phyloP scores from a whole-genome alignment of 2,888 invertebrate species.

The Ferrisia virgata region DNA sequence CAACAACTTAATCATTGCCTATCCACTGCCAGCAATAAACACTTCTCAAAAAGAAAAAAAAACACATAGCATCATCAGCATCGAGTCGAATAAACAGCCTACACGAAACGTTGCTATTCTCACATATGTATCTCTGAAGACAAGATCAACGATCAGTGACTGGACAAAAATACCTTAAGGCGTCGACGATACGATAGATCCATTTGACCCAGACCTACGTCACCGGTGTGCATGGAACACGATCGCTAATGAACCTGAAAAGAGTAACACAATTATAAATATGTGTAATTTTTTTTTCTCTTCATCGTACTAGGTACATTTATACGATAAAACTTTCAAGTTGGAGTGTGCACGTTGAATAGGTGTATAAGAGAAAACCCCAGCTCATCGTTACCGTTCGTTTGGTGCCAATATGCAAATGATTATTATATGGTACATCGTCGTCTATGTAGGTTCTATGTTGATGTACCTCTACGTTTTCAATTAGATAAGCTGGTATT shows the following conservation, averaged over 20 bases:
- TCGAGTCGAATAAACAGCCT: too few species aligned
- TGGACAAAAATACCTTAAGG: not conserved
- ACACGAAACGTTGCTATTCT: too few species aligned
- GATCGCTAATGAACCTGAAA: not conserved
- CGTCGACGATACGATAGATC: not conserved
- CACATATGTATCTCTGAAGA: not conserved
- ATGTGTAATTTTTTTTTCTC: not conserved
- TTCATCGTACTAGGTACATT: not conserved
- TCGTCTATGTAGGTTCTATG: too few species aligned
- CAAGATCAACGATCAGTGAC: not conserved
- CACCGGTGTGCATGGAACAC: not conserved
- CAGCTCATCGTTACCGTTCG: not conserved
- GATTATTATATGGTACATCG: not conserved
- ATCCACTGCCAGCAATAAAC: too few species aligned
- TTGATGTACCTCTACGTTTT: not conserved
- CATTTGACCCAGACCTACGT: not conserved
- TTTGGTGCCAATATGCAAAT: not conserved
- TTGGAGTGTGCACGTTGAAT: not conserved
- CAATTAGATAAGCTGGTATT: not conserved
- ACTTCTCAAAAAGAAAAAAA: too few species aligned
- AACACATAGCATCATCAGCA: too few species aligned
- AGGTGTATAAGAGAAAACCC: not conserved
- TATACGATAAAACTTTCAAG: too few species aligned
- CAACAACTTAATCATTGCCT: too few species aligned
- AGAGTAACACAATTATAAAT: conserved; percentile 2